Base-by-base conservation (phyloP, 2,888 invertebrate species). In the Xanthostigma xanthostigma region DNA sequence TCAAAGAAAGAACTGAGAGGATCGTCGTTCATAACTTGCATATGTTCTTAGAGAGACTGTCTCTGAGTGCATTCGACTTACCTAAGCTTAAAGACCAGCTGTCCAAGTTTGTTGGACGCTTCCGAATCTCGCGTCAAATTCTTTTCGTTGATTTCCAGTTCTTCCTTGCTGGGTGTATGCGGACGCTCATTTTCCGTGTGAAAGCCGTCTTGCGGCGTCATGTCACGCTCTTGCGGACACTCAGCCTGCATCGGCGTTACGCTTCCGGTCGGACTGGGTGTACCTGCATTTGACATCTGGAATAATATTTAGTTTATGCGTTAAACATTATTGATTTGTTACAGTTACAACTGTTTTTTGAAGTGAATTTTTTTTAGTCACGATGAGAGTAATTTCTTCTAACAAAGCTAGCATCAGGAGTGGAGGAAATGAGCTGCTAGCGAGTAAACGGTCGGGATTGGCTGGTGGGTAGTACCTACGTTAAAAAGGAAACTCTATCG, bases 1-100 rank as follows among this genome's bases (percentile, higher is more conserved):
- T 27, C 27, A 27, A 6, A 27, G 6, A 27, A 27, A 27, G 27
- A 6, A 27, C 27, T 27, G 27, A 27, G 5, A 27, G 6, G 27
- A 27, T 6, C 27, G 27, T 27, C 27, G 27, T 27, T 27, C 27
- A 6, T 27, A 27, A 27, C 27, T 27, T 3, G 27, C 6, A 27
- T n/a, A n/a, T 27, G 27, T 27, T 27, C 27, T 17, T 27, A 27
- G 27, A 27, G 5, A 27, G 27, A 27, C 1, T 27, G 27, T 27
- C 1, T 27, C 27, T 27, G 27, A 27, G 27, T 27, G 27, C 6
- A 3, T 27, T 3, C 12, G 58, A 62, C 66, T 67, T 60, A 84
- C 74, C 85, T 78, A 46, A 94, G 69, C 62, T 88, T 90, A 66
- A 95, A 95, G 58, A 91, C 84, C 60, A 95, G 72, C 52, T 88